Conservation (phyloP, 2,113 vertebrate species). For the Eulacestoma nigropectus region DNA sequence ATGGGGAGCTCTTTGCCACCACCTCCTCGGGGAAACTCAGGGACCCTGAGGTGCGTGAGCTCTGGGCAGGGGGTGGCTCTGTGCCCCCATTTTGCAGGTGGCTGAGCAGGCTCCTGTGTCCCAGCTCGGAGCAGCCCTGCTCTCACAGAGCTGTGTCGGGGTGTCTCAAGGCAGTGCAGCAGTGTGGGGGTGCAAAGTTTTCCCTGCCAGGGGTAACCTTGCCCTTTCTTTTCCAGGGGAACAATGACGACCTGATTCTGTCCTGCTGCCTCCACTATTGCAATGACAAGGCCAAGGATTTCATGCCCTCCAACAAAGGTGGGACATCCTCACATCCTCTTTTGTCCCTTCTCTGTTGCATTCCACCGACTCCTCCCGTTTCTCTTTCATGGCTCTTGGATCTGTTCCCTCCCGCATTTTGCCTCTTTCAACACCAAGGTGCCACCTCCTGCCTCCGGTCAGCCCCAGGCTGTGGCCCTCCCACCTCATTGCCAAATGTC, state of each 20-base stretch:
- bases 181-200: not conserved
- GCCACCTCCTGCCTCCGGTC: slow-evolving; percentile 20
- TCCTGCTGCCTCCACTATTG: slow-evolving; percentile 92
- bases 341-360: not conserved
- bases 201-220: not conserved
- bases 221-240: slow-evolving; percentile 78
- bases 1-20: not conserved
- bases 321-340: not conserved
- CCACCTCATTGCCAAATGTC: not conserved
- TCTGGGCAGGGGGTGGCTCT: not conserved
- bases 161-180: fast-evolving
- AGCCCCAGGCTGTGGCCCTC: not conserved
- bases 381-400: not conserved
- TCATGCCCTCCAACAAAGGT: slow-evolving; percentile 91
- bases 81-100: not conserved
- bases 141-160: not conserved
- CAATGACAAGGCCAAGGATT: slow-evolving; percentile 96
- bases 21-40: not conserved
- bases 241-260: slow-evolving; percentile 90
- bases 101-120: not conserved
- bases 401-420: not conserved
- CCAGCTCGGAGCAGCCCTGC: not conserved
- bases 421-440: slow-evolving; percentile 35
- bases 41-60: fast-evolving
- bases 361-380: not conserved